Evolutionary conservation across 2,797 vertebrate species (phyloP).

Genomic region (Lindbergichthys nudifrons): DNA sequence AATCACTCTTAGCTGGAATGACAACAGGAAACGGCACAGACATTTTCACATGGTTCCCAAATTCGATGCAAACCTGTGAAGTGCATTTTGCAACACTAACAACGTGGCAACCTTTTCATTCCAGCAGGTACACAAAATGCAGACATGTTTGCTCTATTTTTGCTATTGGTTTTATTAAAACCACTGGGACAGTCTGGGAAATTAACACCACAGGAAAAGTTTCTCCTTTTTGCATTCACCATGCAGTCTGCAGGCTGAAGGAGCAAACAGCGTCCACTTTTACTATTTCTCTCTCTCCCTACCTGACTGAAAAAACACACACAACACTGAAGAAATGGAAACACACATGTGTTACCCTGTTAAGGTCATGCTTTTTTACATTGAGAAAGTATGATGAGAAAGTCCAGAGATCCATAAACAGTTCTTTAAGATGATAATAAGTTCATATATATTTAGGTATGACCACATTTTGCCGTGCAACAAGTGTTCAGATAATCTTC

Average conservation of each 20-base stretch:
- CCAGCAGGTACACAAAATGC: conserved; percentile 64
- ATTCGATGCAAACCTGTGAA: conserved; percentile 64
- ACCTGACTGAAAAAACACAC: conserved; percentile 25
- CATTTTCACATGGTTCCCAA: conserved; percentile 60
- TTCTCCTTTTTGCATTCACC: conserved; percentile 20
- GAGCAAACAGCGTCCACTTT: conserved; percentile 7
- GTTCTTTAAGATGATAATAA: too few relatives aligned
- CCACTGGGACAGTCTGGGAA: conserved; percentile 26
- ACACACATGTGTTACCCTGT: conserved; percentile 26
- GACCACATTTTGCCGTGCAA: too few relatives aligned
- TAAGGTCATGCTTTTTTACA: conserved; percentile 36
- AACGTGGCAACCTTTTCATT: conserved; percentile 61
- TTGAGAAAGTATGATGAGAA: too few relatives aligned
- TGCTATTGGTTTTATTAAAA: conserved; percentile 31
- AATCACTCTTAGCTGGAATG: conserved; percentile 49
- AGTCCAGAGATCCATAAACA: too few relatives aligned
- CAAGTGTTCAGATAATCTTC: not conserved
- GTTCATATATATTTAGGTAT: too few relatives aligned
- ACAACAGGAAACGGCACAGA: conserved; percentile 67
- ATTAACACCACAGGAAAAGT: conserved; percentile 21
- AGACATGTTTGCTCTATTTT: conserved; percentile 57
- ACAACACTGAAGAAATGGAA: conserved; percentile 28
- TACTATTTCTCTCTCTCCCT: not conserved
- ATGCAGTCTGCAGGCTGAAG: conserved; percentile 13
- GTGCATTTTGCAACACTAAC: conserved; percentile 50